A percentile compares a stretch with the other conserved stretches of the same genome.
These are phyloP conservation scores for Temnopleurus reevesii DNA, from an alignment of 53 echinoderm and acorn worm genomes.

Conservation along the genomic window DNA sequence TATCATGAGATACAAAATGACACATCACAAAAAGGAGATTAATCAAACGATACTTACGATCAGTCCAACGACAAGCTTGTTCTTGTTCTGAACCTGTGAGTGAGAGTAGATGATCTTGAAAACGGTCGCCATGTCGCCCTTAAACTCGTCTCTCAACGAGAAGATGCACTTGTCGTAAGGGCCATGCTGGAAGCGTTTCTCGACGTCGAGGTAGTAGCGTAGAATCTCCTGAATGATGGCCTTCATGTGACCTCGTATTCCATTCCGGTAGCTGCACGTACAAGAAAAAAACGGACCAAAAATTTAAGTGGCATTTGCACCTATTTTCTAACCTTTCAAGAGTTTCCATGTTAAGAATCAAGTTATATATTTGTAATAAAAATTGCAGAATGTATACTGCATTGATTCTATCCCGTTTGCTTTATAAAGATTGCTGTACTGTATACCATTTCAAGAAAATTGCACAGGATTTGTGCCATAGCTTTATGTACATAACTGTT, in stretches of 20 bases:
- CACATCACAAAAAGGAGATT: too few species aligned
- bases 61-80: conserved; percentile 81
- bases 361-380: too few species aligned
- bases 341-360: too few species aligned
- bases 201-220: conserved; percentile 76
- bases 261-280: conserved; percentile 83
- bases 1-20: too few species aligned
- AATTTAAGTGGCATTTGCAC: too few species aligned
- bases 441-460: too few species aligned
- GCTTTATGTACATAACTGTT: too few species aligned
- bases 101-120: conserved; percentile 93
- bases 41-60: conserved; percentile 99
- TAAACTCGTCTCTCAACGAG: conserved; percentile 85
- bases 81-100: conserved; percentile 83
- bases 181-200: conserved; percentile 91
- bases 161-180: conserved; percentile 95
- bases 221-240: conserved; percentile 87
- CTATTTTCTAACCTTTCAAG: too few species aligned
- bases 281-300: not conserved
- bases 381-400: too few species aligned
- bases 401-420: too few species aligned
- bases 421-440: too few species aligned
- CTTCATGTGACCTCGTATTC: conserved; percentile 99
- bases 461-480: too few species aligned
- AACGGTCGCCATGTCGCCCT: conserved; percentile 83